Base-by-base conservation (phyloP, 2,113 vertebrate genomes). In the Urocitellus parryii region DNA sequence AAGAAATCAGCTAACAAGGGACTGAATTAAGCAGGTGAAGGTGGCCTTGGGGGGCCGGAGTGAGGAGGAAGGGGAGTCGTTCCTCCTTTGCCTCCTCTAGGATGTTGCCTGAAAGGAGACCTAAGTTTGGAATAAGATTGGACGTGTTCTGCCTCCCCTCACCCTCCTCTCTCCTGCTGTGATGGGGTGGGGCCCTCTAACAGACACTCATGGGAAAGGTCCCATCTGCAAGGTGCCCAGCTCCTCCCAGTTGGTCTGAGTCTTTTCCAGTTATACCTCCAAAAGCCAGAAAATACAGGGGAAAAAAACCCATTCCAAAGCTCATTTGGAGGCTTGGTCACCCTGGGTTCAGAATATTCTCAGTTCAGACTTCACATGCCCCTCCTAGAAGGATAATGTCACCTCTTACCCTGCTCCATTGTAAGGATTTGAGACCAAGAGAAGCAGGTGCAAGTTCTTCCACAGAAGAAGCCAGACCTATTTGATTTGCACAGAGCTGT, bases 321-420 rank as follows among this genome's bases (percentile, higher is more conserved):
- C n/a, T 56, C 3, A 7, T 7, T 0, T 0, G 88, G 12, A 10
- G 24, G 34, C 16, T 2, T 0, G 27, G 12, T 2, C 2, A 29
- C 10, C 39, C 45, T 10, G 17, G 25, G 8, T 45, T 34, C 1
- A 73, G 12, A 76, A 74, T 45, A 56, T 70, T 70, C 39, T 37
- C 29, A 39, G 65, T 76, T 92, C 48, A 39, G 88, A 42, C 2
- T 17, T 86, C 91, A 39, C 51, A 14, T 34, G 76, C n/a, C 0
- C 51, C 17, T 5, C 20, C 45, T 3, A 3, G 79, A 8, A 74
- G 2, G 27, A 67, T 70, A 83, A 39, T 85, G 20, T 39, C n/a
- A 45, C 39, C 12, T 39, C 3, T 17, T 10, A 22, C 82, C 42
- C 25, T 29, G 20, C 6, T 82, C 48, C 61, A 24, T 1, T 39